Base-by-base conservation (phyloP, 2,797 vertebrate species). In the Pelodytes ibericus region DNA sequence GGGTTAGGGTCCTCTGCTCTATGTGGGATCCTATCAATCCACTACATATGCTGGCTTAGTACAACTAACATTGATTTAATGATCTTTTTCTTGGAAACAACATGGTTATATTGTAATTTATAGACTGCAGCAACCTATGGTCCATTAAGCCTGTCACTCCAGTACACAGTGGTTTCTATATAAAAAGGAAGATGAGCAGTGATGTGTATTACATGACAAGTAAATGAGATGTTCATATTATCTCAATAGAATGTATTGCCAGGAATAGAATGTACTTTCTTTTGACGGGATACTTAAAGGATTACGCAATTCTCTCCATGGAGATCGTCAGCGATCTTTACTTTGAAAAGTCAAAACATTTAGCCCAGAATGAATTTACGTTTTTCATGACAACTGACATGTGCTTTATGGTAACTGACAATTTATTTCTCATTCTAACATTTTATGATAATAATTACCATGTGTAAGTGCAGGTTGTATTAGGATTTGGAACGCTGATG, bases 31-130 rank as follows among this genome's bases (percentile, higher is more conserved):
- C 57, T 44, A 79, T 79, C 76, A 56, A 73, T 79, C 64, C 76
- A 69, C 63, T 63, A 33, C 63, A 72, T 31, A 44, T 78, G 76
- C 76, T 73, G 64, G 71, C 57, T 31, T 73, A 79, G 76, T 62
- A 73, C 73, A 69, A 57, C 63, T 73, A 71, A 73, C 76, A 79
- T 79, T 79, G 76, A 79, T 79, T 79, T 79, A 79, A 79, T 79
- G 76, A 79, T 79, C 76, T 60, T 73, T 69, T 79, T 79, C 76
- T 68, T 70, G 64, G 71, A 79, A 79, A 68, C 44, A 79, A 68
- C 71, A 69, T 68, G 64, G 63, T 79, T 73, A 72, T 26, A 78
- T 49, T 41, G 64, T 79, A 79, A 73, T 79, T 73, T 79, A 79
- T 79, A 79, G 76, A 79, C 63, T 79, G 57, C 64, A 79, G 62